Conservation (phyloP, 1,140 invertebrate species). For the Drosophila burlai region DNA sequence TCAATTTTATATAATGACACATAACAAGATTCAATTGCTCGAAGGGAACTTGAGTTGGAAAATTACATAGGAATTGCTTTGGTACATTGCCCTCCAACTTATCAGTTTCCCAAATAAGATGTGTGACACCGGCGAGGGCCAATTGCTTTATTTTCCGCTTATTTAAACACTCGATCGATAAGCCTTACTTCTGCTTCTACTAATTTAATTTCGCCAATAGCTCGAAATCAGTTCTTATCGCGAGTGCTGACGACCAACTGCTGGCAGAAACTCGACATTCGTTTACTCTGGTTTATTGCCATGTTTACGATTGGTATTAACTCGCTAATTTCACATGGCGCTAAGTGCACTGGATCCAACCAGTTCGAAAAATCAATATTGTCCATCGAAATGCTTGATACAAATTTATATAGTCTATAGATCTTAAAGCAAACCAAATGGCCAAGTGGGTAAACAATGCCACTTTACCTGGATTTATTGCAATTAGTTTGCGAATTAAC, state of each 20-base stretch:
- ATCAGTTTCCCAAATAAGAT: slow-evolving; percentile 28
- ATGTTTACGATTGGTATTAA: slow-evolving; percentile 47
- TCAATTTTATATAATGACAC: slow-evolving; percentile 26
- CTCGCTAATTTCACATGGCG: slow-evolving; percentile 55
- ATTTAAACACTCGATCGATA: slow-evolving; percentile 36
- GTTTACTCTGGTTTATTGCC: slow-evolving; percentile 43
- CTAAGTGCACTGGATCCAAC: slow-evolving; percentile 79
- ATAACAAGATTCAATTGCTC: slow-evolving; percentile 21
- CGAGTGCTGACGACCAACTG: slow-evolving; percentile 19
- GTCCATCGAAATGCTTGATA: slow-evolving; percentile 21
- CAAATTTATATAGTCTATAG: slow-evolving; percentile 22
- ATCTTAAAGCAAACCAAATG: slow-evolving; percentile 7
- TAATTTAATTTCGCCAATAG: slow-evolving; percentile 33
- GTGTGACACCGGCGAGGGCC: slow-evolving; percentile 4
- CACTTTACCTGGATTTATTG: slow-evolving; percentile 32
- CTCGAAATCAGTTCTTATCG: slow-evolving; percentile 43
- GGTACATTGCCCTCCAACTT: slow-evolving; percentile 38
- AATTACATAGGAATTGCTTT: slow-evolving; percentile 13
- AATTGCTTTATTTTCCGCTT: slow-evolving; percentile 9
- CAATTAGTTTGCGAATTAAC: slow-evolving; percentile 48
- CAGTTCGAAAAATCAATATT: slow-evolving; percentile 70
- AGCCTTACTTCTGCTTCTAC: slow-evolving; percentile 27
- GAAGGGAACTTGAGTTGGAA: not conserved
- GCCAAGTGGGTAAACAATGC: slow-evolving; percentile 28
- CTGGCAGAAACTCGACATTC: slow-evolving; percentile 6